Conservation (phyloP, 2,113 vertebrate species). For the Lathamus discolor region DNA sequence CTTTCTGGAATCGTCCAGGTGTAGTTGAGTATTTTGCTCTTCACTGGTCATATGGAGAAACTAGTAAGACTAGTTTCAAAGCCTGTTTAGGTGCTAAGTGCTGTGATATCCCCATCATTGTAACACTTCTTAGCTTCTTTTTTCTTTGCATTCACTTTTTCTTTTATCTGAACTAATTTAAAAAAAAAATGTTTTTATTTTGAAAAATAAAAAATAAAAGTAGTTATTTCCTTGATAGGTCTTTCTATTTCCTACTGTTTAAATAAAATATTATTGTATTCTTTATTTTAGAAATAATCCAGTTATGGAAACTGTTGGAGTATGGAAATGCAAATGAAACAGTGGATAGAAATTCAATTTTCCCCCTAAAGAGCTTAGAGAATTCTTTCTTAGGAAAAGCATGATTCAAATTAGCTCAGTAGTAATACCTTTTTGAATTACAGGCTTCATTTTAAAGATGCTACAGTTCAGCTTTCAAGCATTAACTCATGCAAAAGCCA, state of each 20-base stretch:
- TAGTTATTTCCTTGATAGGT: neutral
- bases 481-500: neutral
- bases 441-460: neutral
- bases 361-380: neutral
- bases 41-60: neutral
- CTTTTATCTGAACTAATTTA: neutral
- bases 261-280: neutral
- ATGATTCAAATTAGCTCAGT: conserved; percentile 1
- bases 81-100: neutral
- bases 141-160: neutral
- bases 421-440: conserved; percentile 1
- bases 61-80: neutral
- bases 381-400: neutral
- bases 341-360: conserved; percentile 13
- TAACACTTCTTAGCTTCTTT: rapidly evolving
- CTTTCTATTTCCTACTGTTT: neutral
- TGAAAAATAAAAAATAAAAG: too few relatives aligned
- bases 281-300: conserved; percentile 24
- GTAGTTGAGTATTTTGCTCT: neutral
- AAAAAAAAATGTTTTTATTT: neutral
- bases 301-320: conserved; percentile 3
- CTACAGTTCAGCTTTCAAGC: neutral
- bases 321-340: conserved; percentile 41
- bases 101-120: neutral
- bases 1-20: neutral